Base-by-base conservation (phyloP, 2,888 invertebrate genomes). In the Drosophila nr. medialis region DNA sequence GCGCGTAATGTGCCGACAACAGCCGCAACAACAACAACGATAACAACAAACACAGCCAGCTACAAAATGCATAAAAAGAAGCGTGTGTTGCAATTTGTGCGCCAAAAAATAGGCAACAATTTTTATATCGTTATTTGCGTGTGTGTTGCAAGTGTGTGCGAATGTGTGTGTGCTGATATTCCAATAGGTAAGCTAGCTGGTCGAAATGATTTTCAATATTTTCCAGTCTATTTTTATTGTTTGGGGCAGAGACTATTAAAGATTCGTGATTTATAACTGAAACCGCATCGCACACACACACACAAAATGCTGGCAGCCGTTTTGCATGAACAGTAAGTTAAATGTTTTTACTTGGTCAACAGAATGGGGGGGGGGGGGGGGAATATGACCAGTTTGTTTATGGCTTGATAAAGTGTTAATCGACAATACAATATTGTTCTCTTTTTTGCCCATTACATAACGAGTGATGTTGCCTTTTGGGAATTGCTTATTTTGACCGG, bases 221-320 rank as follows among this genome's bases (percentile, higher is more conserved):
- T 80, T 72, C 27, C 32, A 40, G 36, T 53, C 21, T 29, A 21
- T 38, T 34, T 36, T 24, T n/a, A 1, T 60, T 55, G 13, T 29
- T 40, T 54, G 65, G 51, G 24, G 56, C 55, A 78, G 53, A 72
- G 75, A 78, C 89, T 84, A 86, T 86, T 84, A 86, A 83, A 89
- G 75, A 89, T 75, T 71, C 67, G 82, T 89, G 84, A 84, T 84
- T 89, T 84, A 84, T 89, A 82, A 72, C 83, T 50, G 76, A n/a
- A 40, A 48, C 65, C 61, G 62, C 29, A 42, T 64, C 61, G 64
- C 29, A 34, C 54, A 45, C 27, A 34, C 54, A 45, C 27, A 27
- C 18, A 64, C 18, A 69, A 59, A 48, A 54, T 40, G 48, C 6
- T 66, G 58, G 51, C 34, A 34, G 18, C 38, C 42, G 30, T 50